A percentile compares a stretch with the other conserved stretches of the same genome.
Conservation (phyloP, 2,113 vertebrate species). For the Saguinus imperator region DNA sequence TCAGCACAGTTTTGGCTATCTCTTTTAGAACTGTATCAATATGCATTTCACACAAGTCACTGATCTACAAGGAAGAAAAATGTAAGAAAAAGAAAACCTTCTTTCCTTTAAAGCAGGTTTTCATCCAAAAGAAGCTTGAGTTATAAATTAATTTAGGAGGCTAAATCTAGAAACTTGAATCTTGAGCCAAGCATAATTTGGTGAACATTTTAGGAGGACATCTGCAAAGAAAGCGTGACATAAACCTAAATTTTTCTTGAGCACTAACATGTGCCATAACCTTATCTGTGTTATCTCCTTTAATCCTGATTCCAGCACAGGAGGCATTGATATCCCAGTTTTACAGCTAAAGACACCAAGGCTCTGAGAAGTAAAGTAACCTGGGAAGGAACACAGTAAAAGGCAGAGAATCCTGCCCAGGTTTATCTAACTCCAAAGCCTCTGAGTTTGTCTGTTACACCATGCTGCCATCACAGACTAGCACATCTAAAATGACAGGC, state of each 20-base stretch:
- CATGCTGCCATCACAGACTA: background rate
- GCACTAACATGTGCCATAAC: background rate
- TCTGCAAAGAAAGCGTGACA: background rate
- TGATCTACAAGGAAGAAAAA: conserved; percentile 82
- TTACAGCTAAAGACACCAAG: background rate
- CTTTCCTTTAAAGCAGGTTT: background rate
- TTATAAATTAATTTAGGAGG: background rate
- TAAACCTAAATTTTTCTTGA: background rate
- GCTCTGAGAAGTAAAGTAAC: background rate
- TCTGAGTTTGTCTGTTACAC: background rate
- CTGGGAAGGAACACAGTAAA: background rate
- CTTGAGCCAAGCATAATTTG: background rate
- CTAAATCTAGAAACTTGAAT: background rate
- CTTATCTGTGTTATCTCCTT: background rate
- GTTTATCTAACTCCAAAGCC: background rate
- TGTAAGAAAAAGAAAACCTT: background rate
- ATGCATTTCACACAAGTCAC: conserved; percentile 83
- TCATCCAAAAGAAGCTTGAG: background rate
- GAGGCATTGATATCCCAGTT: background rate
- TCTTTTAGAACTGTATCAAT: conserved; percentile 87
- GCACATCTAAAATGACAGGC: background rate
- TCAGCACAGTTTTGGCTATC: conserved; percentile 86
- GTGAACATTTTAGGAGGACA: background rate
- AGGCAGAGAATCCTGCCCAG: background rate
- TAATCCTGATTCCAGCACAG: background rate